Base-by-base conservation (phyloP, 2,113 vertebrate genomes). In the Micronycteris hirsuta region DNA sequence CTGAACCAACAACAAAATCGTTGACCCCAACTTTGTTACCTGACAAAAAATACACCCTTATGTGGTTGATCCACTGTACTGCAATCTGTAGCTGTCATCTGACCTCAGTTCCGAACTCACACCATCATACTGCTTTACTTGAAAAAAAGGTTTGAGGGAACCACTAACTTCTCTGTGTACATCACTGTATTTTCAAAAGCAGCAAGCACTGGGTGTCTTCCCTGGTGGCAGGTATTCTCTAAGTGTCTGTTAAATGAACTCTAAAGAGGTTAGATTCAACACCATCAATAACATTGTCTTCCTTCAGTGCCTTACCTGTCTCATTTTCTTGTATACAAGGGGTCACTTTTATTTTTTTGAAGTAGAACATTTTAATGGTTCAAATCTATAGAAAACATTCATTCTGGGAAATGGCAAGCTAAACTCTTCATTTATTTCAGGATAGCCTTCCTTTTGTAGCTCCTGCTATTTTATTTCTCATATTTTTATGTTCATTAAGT, bases 401-500 rank as follows among this genome's bases (percentile, higher is more conserved):
- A 65, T 86, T 43, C 19, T 81, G 16, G 65, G 56, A 90, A 87
- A 47, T 26, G 71, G 56, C 54, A 33, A 68, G n/a, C 43, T 86
- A 78, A 76, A 22, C 41, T 80, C 15, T 54, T 81, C 93, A 36
- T 90, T 95, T 90, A 84, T 90, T 95, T 95, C 4, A 56, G 36
- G 47, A 80, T 43, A 84, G 58, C 36, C 15, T 95, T 86, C 49
- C 70, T 95, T 96, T 92, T 87, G 68, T 58, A 80, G 33, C 49
- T 65, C 95, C 63, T 89, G 52, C 41, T 80, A 43, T 92, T 85
- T 85, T 85, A 87, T 90, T 81, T 92, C 61, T 63, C 33, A 77
- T 87, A 88, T 61, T 88, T 95, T 91, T 86, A 87, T 90, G 83
- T 96, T 96, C 52, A 93, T 88, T 86, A 96, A 80, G 33, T 54